Evolutionary conservation across 2,113 vertebrate species (phyloP).

Genomic region (Malurus elegans): DNA sequence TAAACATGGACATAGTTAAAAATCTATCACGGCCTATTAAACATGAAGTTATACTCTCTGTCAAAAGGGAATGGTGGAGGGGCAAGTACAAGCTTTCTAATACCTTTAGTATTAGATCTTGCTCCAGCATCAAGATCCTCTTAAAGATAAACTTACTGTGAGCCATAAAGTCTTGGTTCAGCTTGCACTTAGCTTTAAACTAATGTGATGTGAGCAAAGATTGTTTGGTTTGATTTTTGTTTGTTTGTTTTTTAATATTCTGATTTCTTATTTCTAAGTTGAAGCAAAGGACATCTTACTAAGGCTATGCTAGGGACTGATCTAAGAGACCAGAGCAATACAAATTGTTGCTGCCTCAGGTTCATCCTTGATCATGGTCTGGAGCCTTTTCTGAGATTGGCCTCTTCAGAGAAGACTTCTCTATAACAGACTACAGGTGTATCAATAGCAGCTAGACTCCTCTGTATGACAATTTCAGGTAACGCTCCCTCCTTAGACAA

Average conservation of each 20-base stretch:
- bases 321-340: background rate
- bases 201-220: background rate
- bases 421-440: background rate
- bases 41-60: background rate
- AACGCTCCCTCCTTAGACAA: background rate
- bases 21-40: background rate
- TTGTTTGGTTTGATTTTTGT: background rate
- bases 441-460: background rate
- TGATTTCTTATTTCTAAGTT: background rate
- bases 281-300: background rate
- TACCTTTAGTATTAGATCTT: background rate
- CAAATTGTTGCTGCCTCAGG: background rate
- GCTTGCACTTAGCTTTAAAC: background rate
- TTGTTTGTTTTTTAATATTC: background rate
- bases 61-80: background rate
- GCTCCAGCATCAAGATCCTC: background rate
- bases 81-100: background rate
- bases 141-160: rapidly evolving
- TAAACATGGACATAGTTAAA: background rate
- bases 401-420: background rate
- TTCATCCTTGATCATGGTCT: background rate
- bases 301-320: background rate
- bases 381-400: background rate
- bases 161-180: background rate
- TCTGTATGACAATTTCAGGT: background rate